A percentile compares a stretch with the other conserved stretches of the same genome.
phyloP scores from a whole-genome alignment of 1,140 invertebrate species.

The Procambarus virginalis region DNA sequence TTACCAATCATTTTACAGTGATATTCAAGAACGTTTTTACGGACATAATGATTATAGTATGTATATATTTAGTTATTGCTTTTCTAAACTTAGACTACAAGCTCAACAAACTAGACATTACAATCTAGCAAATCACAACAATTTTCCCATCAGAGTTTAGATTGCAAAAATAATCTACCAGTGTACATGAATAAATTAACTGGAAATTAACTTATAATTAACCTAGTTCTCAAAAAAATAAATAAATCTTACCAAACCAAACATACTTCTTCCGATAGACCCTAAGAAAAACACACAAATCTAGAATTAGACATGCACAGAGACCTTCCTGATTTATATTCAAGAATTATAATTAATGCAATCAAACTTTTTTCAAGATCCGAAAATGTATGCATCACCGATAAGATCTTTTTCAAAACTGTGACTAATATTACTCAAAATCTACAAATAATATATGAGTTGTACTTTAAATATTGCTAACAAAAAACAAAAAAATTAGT shows the following conservation, averaged over 20 bases:
- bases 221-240: background rate
- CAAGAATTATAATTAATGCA: background rate
- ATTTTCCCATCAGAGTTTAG: background rate
- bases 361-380: background rate
- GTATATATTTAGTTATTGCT: background rate
- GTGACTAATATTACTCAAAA: slow-evolving; percentile 18
- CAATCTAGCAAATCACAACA: background rate
- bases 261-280: slow-evolving; percentile 66
- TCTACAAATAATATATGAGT: slow-evolving; percentile 7
- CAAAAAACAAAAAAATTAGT: slow-evolving; percentile 34
- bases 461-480: slow-evolving; percentile 21
- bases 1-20: background rate
- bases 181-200: background rate
- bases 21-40: background rate
- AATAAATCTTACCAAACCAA: slow-evolving; percentile 64
- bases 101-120: background rate
- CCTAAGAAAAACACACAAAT: slow-evolving; percentile 57
- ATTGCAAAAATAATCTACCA: background rate
- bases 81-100: background rate
- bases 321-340: slow-evolving; percentile 18
- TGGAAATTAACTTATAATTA: background rate
- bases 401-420: background rate
- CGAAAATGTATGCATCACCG: background rate
- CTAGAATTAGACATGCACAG: slow-evolving; percentile 60
- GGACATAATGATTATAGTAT: background rate